Conservation (phyloP, 2,113 vertebrate genomes). For the Alligator mississippiensis region DNA sequence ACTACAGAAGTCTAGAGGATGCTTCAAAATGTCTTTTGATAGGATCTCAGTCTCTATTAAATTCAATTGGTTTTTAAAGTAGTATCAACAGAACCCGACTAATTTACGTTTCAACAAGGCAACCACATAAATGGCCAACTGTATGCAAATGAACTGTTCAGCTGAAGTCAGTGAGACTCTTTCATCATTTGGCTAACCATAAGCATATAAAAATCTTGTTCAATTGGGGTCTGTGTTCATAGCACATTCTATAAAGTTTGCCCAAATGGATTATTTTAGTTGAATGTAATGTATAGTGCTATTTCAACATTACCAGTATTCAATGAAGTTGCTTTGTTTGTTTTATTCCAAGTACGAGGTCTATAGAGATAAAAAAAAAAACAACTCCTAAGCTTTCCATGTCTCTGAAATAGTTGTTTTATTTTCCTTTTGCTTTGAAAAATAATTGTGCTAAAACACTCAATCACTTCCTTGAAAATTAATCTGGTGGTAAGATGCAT, state of each 20-base stretch:
- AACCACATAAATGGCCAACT: conserved; percentile 3
- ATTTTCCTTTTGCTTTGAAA: neutral
- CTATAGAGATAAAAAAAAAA: neutral
- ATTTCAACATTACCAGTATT: neutral
- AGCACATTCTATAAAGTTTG: neutral
- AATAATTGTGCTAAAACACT: neutral
- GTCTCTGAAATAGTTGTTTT: neutral
- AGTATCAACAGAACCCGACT: neutral
- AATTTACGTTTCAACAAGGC: neutral
- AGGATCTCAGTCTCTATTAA: neutral
- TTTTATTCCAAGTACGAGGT: neutral
- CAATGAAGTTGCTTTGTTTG: neutral
- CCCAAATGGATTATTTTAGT: neutral
- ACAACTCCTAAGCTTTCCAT: neutral
- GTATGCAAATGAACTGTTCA: neutral
- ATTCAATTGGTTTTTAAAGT: neutral
- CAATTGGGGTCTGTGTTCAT: neutral
- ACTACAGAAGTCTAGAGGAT: neutral
- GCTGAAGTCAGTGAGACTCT: neutral
- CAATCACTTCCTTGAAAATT: neutral
- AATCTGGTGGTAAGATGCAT: neutral
- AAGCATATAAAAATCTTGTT: neutral
- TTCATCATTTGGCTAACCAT: neutral
- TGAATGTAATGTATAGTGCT: neutral
- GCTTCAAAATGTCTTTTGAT: neutral